Base-by-base conservation (phyloP, 1,140 invertebrate genomes). In the Orius insidiosus region DNA sequence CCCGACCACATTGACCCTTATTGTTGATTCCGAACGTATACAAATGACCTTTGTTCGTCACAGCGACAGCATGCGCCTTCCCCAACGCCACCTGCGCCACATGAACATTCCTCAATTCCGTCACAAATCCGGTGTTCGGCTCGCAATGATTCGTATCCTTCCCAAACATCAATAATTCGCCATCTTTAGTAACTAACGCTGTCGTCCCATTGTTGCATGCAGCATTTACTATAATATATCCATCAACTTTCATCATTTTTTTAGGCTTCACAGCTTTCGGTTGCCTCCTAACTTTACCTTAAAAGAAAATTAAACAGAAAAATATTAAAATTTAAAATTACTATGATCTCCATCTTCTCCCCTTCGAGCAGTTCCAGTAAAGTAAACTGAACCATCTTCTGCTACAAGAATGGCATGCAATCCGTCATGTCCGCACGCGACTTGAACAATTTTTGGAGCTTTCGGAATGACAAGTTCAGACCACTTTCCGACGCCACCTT, bases 11-110 rank as follows among this genome's bases (percentile, higher is more conserved):
- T 59, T 98, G 94, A 7, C 90, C 92, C 60, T 94, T 92, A 59
- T 97, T 97, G 62, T 98, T 98, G 45, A 97, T 84, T 1, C 94
- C 94, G 67, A 95, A 96, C 1, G 92, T 93, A 60, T 83, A 96
- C 1, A 97, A 73, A 53, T 85, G 78, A 0, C 94, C 94, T 60
- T 88, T 85, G 53, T 75, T 80, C 15, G 79, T 90, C 5, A 98
- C 65, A 0, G 76, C 84, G 1, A 92, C 80, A 40, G 82, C 83
- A 60, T 98, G 94, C 7, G 93, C 93, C 68, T 98, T 98, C 8
- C 94, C 94, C 39, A 98, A 66, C 0, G 85, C 79, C 7, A 97
- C 80, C 64, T 82, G n/a, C n/a, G 76, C 74, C 10, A 93, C 68
- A 51, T 75, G 73, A 48, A 90, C 76, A 34, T 88, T 79, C 55